Conservation (phyloP, 2,797 vertebrate species). For the Heterohyrax brucei region DNA sequence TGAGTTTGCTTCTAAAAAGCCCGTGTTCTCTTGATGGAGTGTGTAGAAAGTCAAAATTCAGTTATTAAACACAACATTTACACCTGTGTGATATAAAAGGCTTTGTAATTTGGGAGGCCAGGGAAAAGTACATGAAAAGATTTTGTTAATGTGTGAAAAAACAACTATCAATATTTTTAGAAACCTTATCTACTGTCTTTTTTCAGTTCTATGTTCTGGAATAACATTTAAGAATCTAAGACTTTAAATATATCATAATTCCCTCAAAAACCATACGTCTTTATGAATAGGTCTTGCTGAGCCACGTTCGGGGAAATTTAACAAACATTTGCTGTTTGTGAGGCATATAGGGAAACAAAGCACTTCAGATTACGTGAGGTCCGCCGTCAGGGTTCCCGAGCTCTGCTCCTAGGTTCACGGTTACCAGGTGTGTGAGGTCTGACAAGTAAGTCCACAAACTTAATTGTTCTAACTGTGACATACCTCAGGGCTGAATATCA, state of each 20-base stretch:
- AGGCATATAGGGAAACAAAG: background rate
- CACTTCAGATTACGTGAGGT: background rate
- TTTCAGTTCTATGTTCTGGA: background rate
- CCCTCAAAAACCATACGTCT: background rate
- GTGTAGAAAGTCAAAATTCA: background rate
- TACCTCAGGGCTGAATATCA: too few species aligned
- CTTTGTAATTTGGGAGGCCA: background rate
- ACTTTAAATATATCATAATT: conserved; percentile 2
- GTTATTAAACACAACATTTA: background rate
- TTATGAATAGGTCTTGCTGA: background rate
- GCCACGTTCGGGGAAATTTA: background rate
- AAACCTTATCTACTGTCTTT: background rate
- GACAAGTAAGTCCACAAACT: too few species aligned
- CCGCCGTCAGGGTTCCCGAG: background rate
- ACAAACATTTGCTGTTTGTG: background rate
- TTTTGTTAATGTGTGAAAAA: background rate
- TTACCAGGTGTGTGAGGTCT: background rate
- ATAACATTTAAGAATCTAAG: background rate
- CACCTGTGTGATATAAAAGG: background rate
- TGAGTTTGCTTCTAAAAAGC: background rate
- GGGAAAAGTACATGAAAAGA: background rate
- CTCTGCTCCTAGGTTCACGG: background rate
- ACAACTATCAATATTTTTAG: background rate
- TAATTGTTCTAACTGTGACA: too few species aligned
- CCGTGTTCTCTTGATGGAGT: background rate